Evolutionary conservation across 2,888 invertebrate genomes (phyloP).

Genomic region (Abrostola tripartita): DNA sequence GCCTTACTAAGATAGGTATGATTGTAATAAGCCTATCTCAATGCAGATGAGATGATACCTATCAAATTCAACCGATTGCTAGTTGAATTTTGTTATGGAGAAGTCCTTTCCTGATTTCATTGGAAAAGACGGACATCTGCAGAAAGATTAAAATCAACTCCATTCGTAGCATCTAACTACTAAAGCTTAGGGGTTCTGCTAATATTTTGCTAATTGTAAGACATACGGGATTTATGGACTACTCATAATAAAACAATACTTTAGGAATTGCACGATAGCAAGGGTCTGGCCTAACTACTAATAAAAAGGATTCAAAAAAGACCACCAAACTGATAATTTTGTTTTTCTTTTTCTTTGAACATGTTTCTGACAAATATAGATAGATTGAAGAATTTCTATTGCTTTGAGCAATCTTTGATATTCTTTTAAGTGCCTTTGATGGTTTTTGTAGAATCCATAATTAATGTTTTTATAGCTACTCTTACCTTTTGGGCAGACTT

Average conservation of each 20-base stretch:
- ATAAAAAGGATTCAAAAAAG: conserved; percentile 17
- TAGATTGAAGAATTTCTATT: too few species aligned
- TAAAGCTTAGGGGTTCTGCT: conserved; percentile 32
- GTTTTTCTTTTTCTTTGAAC: background rate
- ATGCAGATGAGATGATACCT: conserved; percentile 7
- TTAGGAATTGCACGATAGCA: conserved; percentile 33
- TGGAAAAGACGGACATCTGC: conserved; percentile 9
- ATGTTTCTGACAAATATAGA: too few species aligned
- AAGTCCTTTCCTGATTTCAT: conserved; percentile 1
- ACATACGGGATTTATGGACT: conserved; percentile 34
- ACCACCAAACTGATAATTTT: background rate
- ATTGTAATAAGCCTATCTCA: conserved; percentile 15
- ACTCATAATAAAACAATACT: conserved; percentile 19
- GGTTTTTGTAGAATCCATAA: conserved; percentile 16
- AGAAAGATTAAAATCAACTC: conserved; percentile 12
- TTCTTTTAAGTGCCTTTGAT: too few species aligned
- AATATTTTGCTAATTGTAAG: conserved; percentile 27
- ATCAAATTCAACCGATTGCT: conserved; percentile 32
- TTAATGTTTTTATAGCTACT: background rate
- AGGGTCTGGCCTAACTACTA: conserved; percentile 42
- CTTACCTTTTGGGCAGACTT: conserved; percentile 80
- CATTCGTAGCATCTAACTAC: conserved; percentile 45
- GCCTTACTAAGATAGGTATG: conserved; percentile 17
- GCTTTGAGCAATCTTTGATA: too few species aligned
- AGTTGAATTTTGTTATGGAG: conserved; percentile 34